Conservation (phyloP, 2,113 vertebrate species). For the Macrotus californicus region DNA sequence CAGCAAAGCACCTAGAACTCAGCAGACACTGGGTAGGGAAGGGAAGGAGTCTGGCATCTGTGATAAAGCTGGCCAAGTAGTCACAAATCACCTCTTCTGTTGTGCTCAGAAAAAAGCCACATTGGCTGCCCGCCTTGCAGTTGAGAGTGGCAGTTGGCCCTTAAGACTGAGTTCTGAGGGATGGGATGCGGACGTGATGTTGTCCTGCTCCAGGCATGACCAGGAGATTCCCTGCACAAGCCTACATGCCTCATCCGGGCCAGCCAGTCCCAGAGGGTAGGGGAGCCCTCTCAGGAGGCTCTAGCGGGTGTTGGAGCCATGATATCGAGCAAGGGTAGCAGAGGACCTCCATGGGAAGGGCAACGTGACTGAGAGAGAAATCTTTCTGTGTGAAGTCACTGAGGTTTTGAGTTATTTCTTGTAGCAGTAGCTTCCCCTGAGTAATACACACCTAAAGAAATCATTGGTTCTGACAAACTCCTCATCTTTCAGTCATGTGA, state of each 20-base stretch:
- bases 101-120: background rate
- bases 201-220: background rate
- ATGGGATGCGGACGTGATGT: background rate
- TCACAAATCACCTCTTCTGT: background rate
- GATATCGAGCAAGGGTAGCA: background rate
- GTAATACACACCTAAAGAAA: background rate
- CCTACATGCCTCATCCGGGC: background rate
- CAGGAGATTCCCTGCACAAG: background rate
- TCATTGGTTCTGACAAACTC: background rate
- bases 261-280: background rate
- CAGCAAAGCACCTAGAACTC: background rate
- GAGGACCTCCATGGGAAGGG: fast-evolving
- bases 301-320: fast-evolving
- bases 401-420: background rate
- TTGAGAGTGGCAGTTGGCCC: background rate
- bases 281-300: background rate
- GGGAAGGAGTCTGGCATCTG: background rate
- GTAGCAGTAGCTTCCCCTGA: background rate
- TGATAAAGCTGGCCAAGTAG: background rate
- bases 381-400: background rate
- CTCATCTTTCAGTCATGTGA: background rate
- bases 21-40: background rate
- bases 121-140: background rate
- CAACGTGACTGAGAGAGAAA: background rate
- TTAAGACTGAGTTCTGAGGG: background rate